These are phyloP conservation scores for Oreocharis arfaki DNA, from an alignment of 2,113 vertebrate genomes.

Conservation along the genomic window DNA sequence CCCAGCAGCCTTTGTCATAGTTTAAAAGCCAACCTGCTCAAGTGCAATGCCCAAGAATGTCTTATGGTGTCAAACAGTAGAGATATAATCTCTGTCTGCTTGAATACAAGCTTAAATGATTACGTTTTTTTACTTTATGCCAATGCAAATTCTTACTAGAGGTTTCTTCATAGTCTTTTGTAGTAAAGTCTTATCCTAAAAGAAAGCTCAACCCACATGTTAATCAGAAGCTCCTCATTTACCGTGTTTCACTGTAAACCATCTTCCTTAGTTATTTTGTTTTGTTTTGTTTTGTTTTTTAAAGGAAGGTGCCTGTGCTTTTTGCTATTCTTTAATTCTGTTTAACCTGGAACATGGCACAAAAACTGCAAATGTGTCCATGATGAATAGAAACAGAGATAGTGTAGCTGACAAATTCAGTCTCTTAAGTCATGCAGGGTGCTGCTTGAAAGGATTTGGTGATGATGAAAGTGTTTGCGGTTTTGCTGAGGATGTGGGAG, in stretches of 20 bases:
- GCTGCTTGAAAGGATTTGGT: background rate
- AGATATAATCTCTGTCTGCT: background rate
- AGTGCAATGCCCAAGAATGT: background rate
- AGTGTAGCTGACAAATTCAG: background rate
- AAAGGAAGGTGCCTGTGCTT: background rate
- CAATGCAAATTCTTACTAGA: background rate
- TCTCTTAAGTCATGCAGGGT: background rate
- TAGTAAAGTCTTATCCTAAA: background rate
- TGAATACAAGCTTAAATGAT: background rate
- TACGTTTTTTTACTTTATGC: background rate
- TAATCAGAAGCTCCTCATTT: background rate
- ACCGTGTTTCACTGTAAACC: background rate
- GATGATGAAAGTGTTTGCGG: background rate
- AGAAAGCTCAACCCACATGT: background rate
- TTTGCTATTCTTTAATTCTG: background rate
- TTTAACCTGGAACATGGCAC: background rate
- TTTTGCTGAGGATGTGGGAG: background rate
- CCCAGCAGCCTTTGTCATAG: accelerated
- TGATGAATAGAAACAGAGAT: background rate
- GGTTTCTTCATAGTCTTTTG: background rate
- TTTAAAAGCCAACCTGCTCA: background rate
- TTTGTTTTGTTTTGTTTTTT: background rate
- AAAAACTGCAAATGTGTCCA: background rate
- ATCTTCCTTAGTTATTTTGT: background rate
- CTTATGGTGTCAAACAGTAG: background rate